Conservation (phyloP, 2,113 vertebrate genomes). For the Chaetodon auriga region DNA sequence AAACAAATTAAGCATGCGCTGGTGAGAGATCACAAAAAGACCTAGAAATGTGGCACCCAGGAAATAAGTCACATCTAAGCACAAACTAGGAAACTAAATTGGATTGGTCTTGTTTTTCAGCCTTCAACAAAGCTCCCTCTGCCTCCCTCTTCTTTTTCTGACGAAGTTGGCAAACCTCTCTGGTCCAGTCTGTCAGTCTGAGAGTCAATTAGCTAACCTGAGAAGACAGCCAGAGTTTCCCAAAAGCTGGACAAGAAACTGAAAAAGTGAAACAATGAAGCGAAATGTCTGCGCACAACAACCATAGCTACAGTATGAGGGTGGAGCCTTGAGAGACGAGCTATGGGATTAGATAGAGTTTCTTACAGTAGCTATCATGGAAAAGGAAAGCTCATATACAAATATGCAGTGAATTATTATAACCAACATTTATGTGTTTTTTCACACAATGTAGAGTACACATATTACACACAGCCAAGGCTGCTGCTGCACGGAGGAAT, state of each 20-base stretch:
- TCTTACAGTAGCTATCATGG: not conserved
- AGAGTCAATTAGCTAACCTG: constrained; percentile 28
- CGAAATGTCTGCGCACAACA: not conserved
- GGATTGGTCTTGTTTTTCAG: constrained; percentile 1
- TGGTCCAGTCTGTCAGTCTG: constrained; percentile 20
- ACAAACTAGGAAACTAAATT: constrained; percentile 1
- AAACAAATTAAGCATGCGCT: not conserved
- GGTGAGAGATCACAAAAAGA: not conserved
- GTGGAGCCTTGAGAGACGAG: not conserved
- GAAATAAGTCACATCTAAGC: not conserved
- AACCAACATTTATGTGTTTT: not conserved
- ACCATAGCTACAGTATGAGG: not conserved
- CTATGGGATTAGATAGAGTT: not conserved
- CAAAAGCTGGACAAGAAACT: constrained; percentile 2
- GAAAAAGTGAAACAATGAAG: not conserved
- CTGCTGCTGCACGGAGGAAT: constrained; percentile 20
- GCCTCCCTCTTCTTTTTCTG: not conserved
- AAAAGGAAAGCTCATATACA: not conserved
- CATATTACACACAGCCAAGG: not conserved
- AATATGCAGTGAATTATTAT: not conserved
- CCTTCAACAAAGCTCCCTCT: constrained; percentile 9
- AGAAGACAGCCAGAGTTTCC: constrained; percentile 6
- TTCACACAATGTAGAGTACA: not conserved
- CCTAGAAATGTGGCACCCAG: not conserved
- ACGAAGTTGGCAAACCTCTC: constrained; percentile 26